Percentiles rank a stretch among this genome's conserved stretches.
Evolutionary conservation across 2,113 vertebrate genomes (phyloP).

Genomic region (Poeciliopsis prolifica): DNA sequence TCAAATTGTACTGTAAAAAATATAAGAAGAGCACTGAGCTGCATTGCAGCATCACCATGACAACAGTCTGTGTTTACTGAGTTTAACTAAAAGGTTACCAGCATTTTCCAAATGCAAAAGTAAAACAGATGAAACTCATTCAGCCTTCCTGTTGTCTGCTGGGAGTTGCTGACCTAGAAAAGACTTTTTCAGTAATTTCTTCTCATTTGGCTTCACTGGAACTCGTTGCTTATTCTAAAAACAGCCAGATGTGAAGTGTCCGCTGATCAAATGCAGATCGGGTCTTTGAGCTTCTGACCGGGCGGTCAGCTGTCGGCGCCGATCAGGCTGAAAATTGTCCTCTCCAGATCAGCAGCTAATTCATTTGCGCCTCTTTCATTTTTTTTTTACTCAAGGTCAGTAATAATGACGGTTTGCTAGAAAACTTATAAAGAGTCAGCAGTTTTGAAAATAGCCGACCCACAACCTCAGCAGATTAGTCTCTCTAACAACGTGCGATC

Average conservation of each 20-base stretch:
- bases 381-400: background rate
- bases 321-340: background rate
- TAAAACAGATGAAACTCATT: background rate
- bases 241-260: background rate
- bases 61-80: background rate
- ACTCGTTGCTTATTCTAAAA: background rate
- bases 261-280: background rate
- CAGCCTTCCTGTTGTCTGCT: background rate
- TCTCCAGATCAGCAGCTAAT: background rate
- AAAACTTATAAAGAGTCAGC: background rate
- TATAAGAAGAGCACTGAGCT: background rate
- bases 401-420: background rate
- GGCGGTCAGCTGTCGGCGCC: background rate
- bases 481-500: background rate
- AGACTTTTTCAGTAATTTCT: background rate
- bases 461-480: background rate
- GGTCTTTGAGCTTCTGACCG: background rate
- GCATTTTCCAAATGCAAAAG: background rate
- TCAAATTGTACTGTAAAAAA: background rate
- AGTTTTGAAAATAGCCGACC: background rate
- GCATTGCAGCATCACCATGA: background rate
- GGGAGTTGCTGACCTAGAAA: background rate
- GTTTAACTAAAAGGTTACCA: background rate
- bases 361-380: background rate
- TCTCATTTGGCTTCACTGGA: background rate